Evolutionary conservation across 2,113 vertebrate species (phyloP).

Genomic region (Himantopus leucocephalus): DNA sequence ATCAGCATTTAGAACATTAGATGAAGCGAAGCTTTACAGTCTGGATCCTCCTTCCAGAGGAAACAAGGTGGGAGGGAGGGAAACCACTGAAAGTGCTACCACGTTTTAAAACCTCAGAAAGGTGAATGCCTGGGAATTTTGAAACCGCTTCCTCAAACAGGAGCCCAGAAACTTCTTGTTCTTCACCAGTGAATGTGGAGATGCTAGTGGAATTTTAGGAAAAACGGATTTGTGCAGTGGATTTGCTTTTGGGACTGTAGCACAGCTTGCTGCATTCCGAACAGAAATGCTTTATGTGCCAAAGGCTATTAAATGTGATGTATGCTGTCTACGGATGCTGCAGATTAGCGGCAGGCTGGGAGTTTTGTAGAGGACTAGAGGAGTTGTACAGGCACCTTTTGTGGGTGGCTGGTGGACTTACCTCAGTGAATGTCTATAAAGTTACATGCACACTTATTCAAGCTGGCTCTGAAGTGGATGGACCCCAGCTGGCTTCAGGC

Average conservation of each 20-base stretch:
- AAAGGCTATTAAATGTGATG: background rate
- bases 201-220: background rate
- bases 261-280: background rate
- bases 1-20: background rate
- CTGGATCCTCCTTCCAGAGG: background rate
- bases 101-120: background rate
- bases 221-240: background rate
- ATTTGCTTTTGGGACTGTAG: background rate
- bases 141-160: background rate
- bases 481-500: background rate
- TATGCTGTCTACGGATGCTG: background rate
- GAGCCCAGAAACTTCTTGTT: background rate
- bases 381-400: background rate
- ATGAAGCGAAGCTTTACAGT: background rate
- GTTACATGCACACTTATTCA: background rate
- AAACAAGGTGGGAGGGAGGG: background rate
- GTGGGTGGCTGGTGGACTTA: background rate
- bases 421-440: background rate
- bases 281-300: background rate
- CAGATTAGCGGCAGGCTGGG: background rate
- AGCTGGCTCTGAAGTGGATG: background rate
- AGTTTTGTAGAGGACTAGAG: background rate
- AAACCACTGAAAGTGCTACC: background rate
- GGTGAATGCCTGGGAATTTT: background rate
- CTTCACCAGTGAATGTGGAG: background rate